phyloP scores from a whole-genome alignment of 1,140 invertebrate species.

The Brachystomella parvula region DNA sequence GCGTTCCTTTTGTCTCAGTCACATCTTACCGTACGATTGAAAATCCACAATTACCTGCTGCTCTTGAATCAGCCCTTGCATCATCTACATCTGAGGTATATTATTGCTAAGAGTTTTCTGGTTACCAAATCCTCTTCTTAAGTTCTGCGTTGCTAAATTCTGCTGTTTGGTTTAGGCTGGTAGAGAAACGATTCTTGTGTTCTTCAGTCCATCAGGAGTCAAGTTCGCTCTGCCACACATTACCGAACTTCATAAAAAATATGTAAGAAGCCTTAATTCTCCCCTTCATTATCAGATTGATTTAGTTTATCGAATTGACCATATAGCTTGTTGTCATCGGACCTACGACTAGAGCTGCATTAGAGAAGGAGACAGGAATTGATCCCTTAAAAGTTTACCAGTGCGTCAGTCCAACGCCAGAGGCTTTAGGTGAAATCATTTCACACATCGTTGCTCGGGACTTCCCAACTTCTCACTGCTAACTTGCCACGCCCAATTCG shows the following conservation, averaged over 20 bases:
- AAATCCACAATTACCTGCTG: slow-evolving; percentile 15
- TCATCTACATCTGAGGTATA: too few species aligned
- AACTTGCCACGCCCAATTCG: too few species aligned
- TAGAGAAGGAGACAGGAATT: slow-evolving; percentile 4
- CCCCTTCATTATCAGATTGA: not conserved
- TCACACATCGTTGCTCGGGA: not conserved
- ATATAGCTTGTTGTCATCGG: slow-evolving; percentile 22
- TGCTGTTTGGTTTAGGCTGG: too few species aligned
- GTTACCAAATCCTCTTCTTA: too few species aligned
- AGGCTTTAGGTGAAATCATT: slow-evolving; percentile 11
- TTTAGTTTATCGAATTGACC: not conserved
- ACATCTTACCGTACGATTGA: slow-evolving; percentile 19
- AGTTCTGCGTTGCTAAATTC: too few species aligned
- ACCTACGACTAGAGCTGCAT: slow-evolving; percentile 20
- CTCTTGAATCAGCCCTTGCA: too few species aligned
- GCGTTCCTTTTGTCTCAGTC: slow-evolving; percentile 2
- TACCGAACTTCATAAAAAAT: not conserved
- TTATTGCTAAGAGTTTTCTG: too few species aligned
- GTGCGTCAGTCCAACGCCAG: slow-evolving; percentile 16
- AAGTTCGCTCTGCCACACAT: slow-evolving; percentile 8
- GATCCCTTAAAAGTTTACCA: slow-evolving; percentile 4
- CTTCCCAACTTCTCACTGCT: not conserved
- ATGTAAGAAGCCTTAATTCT: slow-evolving; percentile 5
- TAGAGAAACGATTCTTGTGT: slow-evolving; percentile 17
- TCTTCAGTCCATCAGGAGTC: slow-evolving; percentile 27